These are phyloP conservation scores for Lepus townsendii DNA, from an alignment of 2,797 vertebrate species.

Conservation along the genomic window DNA sequence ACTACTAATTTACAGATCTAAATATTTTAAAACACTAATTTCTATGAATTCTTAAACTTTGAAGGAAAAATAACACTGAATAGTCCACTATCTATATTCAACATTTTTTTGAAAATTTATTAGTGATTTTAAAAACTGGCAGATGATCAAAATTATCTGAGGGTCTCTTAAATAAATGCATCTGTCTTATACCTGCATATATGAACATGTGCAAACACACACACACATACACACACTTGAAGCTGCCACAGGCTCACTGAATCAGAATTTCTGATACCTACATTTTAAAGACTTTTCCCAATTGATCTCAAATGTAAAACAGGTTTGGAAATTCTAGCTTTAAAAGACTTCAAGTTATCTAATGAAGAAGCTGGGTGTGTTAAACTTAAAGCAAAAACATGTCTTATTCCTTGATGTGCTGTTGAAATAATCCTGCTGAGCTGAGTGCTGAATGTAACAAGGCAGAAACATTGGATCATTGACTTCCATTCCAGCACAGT, in stretches of 20 bases:
- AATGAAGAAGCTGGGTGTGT: neutral
- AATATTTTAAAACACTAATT: neutral
- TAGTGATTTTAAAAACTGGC: neutral
- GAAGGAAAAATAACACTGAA: neutral
- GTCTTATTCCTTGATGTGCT: neutral
- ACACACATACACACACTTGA: neutral
- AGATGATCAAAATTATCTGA: neutral
- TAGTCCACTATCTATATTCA: neutral
- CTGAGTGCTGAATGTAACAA: neutral
- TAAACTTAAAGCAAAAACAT: neutral
- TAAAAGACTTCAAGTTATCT: neutral
- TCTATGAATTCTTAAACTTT: neutral
- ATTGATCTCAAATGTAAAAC: neutral
- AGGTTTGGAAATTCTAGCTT: neutral
- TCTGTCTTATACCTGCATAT: neutral
- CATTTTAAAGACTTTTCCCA: neutral
- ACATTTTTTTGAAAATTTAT: neutral
- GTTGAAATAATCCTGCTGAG: neutral
- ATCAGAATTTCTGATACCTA: conserved; percentile 4
- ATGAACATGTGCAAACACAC: too few relatives aligned
- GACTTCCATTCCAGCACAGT: neutral
- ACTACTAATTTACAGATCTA: neutral
- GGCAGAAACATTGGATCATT: neutral
- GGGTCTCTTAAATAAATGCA: neutral
- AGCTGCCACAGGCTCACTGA: neutral